phyloP scores from a whole-genome alignment of 2,888 invertebrate species.

The Candidula unifasciata region DNA sequence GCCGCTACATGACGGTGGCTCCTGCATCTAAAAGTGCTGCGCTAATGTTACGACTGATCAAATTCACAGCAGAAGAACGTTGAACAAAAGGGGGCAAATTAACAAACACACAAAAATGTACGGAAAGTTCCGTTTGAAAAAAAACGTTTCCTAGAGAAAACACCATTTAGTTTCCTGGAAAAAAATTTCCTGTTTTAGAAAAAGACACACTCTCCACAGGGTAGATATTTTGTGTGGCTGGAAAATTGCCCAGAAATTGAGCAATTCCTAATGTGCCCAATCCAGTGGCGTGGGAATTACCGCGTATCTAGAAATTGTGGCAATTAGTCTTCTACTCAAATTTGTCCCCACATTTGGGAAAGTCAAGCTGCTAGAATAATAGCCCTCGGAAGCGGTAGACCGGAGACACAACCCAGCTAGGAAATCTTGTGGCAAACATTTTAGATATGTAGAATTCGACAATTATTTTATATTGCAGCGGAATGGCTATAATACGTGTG shows the following conservation, averaged over 20 bases:
- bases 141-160: neutral
- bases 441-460: too few species aligned
- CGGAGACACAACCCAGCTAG: neutral
- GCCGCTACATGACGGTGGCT: too few species aligned
- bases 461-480: too few species aligned
- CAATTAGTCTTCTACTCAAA: conserved; percentile 16
- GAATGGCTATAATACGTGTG: too few species aligned
- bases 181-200: neutral
- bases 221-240: neutral
- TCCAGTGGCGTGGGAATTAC: neutral
- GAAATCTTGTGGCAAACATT: neutral
- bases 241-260: conserved; percentile 26
- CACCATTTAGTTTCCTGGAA: neutral
- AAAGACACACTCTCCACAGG: conserved; percentile 26
- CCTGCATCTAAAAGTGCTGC: too few species aligned
- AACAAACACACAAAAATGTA: too few species aligned
- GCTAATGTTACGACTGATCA: too few species aligned
- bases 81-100: too few species aligned
- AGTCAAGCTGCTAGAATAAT: neutral
- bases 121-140: too few species aligned
- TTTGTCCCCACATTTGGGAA: neutral
- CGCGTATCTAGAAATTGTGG: conserved; percentile 32
- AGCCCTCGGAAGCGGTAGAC: neutral
- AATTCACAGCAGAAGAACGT: too few species aligned
- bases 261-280: neutral